A percentile compares a stretch with the other conserved stretches of the same genome.
Evolutionary conservation across 1,140 invertebrate species (phyloP).

Genomic region (Solenopsis invicta): DNA sequence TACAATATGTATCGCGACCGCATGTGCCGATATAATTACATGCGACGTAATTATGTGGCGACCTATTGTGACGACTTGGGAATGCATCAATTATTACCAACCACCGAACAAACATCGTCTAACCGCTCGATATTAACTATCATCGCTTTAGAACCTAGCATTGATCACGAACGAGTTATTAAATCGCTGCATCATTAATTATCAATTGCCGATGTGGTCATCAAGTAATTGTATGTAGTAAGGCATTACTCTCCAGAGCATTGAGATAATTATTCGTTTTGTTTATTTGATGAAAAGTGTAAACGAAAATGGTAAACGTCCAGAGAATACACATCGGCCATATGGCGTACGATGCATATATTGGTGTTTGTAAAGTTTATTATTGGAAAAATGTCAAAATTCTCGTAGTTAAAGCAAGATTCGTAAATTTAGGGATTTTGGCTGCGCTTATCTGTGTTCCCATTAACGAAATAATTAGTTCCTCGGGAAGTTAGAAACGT

Average conservation of each 20-base stretch:
- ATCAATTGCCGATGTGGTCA: conserved; percentile 5
- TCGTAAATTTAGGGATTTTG: conserved; percentile 37
- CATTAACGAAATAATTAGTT: conserved; percentile 54
- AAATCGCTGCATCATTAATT: conserved; percentile 50
- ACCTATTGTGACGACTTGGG: conserved; percentile 49
- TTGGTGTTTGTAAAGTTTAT: neutral
- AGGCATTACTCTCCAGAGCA: neutral
- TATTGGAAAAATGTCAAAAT: neutral
- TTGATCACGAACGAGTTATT: conserved; percentile 40
- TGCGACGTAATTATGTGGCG: conserved; percentile 35
- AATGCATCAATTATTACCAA: conserved; percentile 51
- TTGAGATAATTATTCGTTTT: conserved; percentile 15
- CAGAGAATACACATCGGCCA: neutral
- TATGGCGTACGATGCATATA: neutral
- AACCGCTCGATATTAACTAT: conserved; percentile 60
- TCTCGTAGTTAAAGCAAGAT: neutral
- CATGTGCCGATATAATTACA: conserved; percentile 46
- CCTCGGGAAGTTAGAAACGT: conserved; percentile 33
- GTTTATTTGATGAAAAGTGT: neutral
- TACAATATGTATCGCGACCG: conserved; percentile 32
- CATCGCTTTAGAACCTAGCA: conserved; percentile 18
- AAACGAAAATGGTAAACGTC: conserved; percentile 1
- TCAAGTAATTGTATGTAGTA: conserved; percentile 23
- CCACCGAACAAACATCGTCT: conserved; percentile 43
- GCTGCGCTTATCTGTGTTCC: conserved; percentile 24